Percentiles rank a stretch among this genome's conserved stretches.
These are phyloP conservation scores for Numenius phaeopus DNA, from an alignment of 2,797 vertebrate species.

Conservation along the genomic window DNA sequence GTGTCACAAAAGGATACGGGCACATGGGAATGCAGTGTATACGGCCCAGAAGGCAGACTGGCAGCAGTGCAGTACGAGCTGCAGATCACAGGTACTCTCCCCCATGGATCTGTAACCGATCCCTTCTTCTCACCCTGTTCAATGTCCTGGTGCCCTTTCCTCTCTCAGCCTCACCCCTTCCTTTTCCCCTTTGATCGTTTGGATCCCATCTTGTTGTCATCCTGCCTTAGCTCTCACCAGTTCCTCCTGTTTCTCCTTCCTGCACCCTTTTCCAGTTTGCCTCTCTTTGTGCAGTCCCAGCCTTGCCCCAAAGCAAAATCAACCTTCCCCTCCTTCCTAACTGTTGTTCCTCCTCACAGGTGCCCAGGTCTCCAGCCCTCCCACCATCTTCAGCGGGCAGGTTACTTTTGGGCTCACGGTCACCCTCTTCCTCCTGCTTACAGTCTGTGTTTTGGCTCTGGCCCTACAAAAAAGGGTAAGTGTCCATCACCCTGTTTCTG, in stretches of 20 bases:
- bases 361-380: conserved; percentile 48
- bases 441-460: conserved; percentile 5
- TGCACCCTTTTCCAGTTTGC: neutral
- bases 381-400: conserved; percentile 41
- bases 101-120: fast-evolving
- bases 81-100: conserved; percentile 58
- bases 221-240: neutral
- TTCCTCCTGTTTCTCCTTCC: neutral
- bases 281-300: neutral
- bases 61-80: conserved; percentile 52
- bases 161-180: neutral
- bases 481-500: neutral
- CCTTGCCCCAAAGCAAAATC: neutral
- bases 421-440: conserved; percentile 53
- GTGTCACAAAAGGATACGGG: conserved; percentile 47
- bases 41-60: conserved; percentile 48
- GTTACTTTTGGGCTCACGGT: conserved; percentile 46
- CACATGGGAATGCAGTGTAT: conserved; percentile 65
- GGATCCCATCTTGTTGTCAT: neutral
- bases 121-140: neutral
- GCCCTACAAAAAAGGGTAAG: conserved; percentile 72
- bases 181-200: neutral
- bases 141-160: neutral
- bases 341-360: conserved; percentile 48
- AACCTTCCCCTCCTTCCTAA: neutral